phyloP scores from a whole-genome alignment of 1,140 invertebrate species.

The Gonatopus flavifemur region DNA sequence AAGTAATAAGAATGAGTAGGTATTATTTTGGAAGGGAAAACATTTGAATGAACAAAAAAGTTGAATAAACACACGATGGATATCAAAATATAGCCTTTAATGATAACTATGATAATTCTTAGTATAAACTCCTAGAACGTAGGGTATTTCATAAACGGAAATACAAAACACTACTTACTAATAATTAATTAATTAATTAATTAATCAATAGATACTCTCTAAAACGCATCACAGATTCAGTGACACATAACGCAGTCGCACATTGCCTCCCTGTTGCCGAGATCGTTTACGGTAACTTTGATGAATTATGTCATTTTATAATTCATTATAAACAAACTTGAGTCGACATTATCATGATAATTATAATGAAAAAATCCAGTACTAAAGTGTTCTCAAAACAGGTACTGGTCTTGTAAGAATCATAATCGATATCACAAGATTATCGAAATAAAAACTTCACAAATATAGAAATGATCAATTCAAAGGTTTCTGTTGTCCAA shows the following conservation, averaged over 20 bases:
- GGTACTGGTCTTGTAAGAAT: neutral
- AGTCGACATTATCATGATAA: neutral
- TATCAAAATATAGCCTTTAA: conserved; percentile 34
- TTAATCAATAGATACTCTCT: conserved; percentile 24
- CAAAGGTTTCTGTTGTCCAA: neutral
- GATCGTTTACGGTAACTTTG: neutral
- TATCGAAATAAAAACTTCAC: neutral
- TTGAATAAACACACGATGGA: conserved; percentile 8
- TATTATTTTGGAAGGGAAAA: too few species aligned
- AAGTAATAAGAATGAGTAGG: too few species aligned
- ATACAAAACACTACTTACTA: conserved; percentile 12
- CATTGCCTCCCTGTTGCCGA: conserved; percentile 9
- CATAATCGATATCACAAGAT: neutral
- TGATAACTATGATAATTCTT: conserved; percentile 22
- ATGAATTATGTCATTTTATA: neutral
- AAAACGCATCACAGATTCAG: conserved; percentile 25
- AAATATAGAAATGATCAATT: neutral
- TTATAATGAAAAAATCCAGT: neutral
- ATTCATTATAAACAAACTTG: neutral
- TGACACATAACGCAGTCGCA: conserved; percentile 12
- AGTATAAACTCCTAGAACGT: conserved; percentile 24
- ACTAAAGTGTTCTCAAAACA: neutral
- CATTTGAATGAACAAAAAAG: too few species aligned
- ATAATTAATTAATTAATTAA: neutral
- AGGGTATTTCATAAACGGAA: conserved; percentile 9